A percentile compares a stretch with the other conserved stretches of the same genome.
phyloP scores from a whole-genome alignment of 2,888 invertebrate genomes.

The Zygogramma bicolorata region DNA sequence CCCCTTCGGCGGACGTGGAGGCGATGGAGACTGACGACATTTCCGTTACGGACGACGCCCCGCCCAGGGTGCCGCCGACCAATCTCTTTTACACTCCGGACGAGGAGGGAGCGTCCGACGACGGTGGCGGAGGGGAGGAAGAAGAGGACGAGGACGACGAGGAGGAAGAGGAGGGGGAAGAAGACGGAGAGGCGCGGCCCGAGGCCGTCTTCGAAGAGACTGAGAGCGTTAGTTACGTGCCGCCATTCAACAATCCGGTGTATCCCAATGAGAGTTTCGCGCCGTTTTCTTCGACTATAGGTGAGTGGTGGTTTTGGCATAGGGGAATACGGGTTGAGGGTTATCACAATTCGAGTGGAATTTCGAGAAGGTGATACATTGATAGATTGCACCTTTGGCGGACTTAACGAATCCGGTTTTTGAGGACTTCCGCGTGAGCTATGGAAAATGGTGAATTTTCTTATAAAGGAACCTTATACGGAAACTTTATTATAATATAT shows the following conservation, averaged over 20 bases:
- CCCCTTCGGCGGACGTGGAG: constrained; percentile 23
- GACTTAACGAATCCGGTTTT: too few species aligned
- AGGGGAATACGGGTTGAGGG: too few species aligned
- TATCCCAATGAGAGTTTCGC: constrained; percentile 65
- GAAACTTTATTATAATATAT: too few species aligned
- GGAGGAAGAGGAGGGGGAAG: constrained; percentile 29
- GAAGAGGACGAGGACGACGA: constrained; percentile 23
- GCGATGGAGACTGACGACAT: constrained; percentile 35
- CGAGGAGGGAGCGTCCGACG: constrained; percentile 56
- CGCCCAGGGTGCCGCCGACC: constrained; percentile 44
- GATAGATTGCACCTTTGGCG: too few species aligned
- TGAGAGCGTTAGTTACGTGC: constrained; percentile 62
- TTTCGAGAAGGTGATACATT: too few species aligned
- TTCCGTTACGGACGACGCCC: constrained; percentile 17
- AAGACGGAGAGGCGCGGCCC: constrained; percentile 10
- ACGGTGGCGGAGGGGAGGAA: constrained; percentile 31
- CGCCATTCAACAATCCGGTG: constrained; percentile 66
- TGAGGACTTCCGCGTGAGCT: too few species aligned
- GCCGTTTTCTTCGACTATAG: constrained; percentile 58
- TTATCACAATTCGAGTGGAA: too few species aligned
- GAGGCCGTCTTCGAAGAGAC: constrained; percentile 50
- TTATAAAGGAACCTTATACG: too few species aligned
- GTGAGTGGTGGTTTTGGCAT: constrained; percentile 42
- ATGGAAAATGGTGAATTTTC: too few species aligned
- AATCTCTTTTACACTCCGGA: constrained; percentile 63